phyloP scores from a whole-genome alignment of 1,140 invertebrate species.

The Drosophila quadrilineata region DNA sequence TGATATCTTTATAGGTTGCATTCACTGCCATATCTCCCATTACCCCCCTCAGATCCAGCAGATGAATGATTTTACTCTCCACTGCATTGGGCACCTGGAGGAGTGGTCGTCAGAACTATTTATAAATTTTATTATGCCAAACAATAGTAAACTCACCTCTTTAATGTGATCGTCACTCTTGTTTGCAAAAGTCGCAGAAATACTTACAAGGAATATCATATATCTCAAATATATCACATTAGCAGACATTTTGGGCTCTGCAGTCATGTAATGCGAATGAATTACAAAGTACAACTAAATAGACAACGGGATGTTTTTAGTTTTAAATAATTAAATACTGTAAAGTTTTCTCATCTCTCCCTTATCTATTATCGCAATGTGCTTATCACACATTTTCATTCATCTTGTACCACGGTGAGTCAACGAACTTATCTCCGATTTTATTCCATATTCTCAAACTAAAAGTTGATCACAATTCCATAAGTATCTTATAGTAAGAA shows the following conservation, averaged over 20 bases:
- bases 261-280: neutral
- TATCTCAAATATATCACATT: neutral
- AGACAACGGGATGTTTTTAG: neutral
- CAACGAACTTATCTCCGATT: no score
- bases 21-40: conserved; percentile 6
- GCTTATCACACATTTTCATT: conserved; percentile 22
- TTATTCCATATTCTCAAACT: no score
- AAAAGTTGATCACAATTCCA: no score
- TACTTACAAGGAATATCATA: neutral
- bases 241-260: neutral
- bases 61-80: conserved; percentile 8
- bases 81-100: conserved; percentile 3
- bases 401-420: neutral
- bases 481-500: neutral
- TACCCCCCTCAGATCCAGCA: conserved; percentile 14
- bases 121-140: no score
- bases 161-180: neutral
- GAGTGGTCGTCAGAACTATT: no score
- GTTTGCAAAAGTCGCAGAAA: neutral
- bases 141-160: no score
- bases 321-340: no score
- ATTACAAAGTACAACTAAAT: conserved; percentile 19
- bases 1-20: conserved; percentile 31
- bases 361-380: conserved; percentile 22
- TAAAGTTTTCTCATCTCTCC: neutral